Evolutionary conservation across 1,140 invertebrate genomes (phyloP).

Genomic region (Heterodera schachtii): DNA sequence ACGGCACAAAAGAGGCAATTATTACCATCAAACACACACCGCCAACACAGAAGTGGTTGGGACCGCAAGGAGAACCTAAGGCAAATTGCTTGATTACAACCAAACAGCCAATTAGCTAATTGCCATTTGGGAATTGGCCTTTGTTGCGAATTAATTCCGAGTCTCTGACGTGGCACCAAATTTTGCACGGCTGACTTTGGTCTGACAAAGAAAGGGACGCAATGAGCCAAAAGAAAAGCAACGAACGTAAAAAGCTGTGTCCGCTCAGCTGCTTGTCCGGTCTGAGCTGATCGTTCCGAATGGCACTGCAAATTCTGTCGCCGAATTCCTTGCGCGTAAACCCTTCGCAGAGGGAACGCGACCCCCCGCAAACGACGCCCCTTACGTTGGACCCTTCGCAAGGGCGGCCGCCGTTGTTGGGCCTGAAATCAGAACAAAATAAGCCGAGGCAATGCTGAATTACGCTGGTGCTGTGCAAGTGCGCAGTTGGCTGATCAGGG

Average conservation of each 20-base stretch:
- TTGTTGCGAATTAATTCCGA: constrained; percentile 65
- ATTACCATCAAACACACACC: constrained; percentile 51
- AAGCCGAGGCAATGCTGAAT: neutral
- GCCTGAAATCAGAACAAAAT: constrained; percentile 41
- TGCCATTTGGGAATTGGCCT: constrained; percentile 64
- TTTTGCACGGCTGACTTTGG: constrained; percentile 64
- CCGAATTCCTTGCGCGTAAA: constrained; percentile 60
- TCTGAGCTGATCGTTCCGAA: constrained; percentile 53
- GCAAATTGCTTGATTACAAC: neutral
- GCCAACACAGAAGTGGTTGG: constrained; percentile 58
- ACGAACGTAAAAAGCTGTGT: constrained; percentile 57
- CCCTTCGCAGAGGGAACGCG: constrained; percentile 50
- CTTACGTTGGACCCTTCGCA: constrained; percentile 56
- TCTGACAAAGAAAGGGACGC: constrained; percentile 45
- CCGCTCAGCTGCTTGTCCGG: constrained; percentile 62
- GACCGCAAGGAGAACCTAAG: constrained; percentile 56
- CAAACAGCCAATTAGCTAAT: neutral
- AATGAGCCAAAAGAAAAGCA: neutral
- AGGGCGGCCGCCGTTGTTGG: constrained; percentile 59
- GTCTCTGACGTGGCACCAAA: constrained; percentile 63
- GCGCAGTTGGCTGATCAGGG: constrained; percentile 56
- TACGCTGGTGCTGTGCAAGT: constrained; percentile 64
- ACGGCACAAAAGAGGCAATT: no score
- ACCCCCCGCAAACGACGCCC: constrained; percentile 57
- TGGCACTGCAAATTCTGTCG: constrained; percentile 58